phyloP scores from a whole-genome alignment of 2,797 vertebrate species.

The Hybognathus amarus region DNA sequence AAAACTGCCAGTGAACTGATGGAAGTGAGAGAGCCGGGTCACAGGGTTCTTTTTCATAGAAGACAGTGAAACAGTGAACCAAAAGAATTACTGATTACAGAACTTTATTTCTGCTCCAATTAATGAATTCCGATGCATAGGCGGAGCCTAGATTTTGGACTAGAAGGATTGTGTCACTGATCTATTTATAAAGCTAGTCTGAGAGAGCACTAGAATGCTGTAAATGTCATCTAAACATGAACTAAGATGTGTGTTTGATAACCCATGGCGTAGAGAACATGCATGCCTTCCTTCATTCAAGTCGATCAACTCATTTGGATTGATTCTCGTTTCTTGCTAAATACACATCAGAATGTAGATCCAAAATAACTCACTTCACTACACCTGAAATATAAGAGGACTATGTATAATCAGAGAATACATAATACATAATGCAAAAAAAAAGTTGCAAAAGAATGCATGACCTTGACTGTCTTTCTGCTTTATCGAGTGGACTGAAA shows the following conservation, averaged over 20 bases:
- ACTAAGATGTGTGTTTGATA: not conserved
- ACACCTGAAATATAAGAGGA: no score
- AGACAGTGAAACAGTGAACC: slow-evolving; percentile 24
- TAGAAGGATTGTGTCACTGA: not conserved
- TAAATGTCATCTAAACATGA: slow-evolving; percentile 4
- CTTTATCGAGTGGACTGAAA: not conserved
- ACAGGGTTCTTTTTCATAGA: slow-evolving; percentile 15
- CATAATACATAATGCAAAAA: not conserved
- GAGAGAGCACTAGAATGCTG: not conserved
- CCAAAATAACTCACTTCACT: not conserved
- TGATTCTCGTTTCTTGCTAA: not conserved
- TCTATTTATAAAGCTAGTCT: not conserved
- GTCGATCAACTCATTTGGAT: not conserved
- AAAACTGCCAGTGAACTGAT: slow-evolving; percentile 30
- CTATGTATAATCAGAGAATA: not conserved
- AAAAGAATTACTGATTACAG: slow-evolving; percentile 31
- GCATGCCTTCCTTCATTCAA: not conserved
- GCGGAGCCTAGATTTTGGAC: not conserved
- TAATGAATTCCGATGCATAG: not conserved
- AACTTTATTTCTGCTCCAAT: slow-evolving; percentile 10
- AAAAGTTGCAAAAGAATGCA: no score
- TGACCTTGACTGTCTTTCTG: not conserved
- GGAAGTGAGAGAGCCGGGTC: slow-evolving; percentile 10
- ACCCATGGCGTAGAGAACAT: not conserved
- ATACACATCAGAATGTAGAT: no score